These are phyloP conservation scores for Aphaenogaster rudis DNA, from an alignment of 1,140 invertebrate genomes.

Conservation along the genomic window DNA sequence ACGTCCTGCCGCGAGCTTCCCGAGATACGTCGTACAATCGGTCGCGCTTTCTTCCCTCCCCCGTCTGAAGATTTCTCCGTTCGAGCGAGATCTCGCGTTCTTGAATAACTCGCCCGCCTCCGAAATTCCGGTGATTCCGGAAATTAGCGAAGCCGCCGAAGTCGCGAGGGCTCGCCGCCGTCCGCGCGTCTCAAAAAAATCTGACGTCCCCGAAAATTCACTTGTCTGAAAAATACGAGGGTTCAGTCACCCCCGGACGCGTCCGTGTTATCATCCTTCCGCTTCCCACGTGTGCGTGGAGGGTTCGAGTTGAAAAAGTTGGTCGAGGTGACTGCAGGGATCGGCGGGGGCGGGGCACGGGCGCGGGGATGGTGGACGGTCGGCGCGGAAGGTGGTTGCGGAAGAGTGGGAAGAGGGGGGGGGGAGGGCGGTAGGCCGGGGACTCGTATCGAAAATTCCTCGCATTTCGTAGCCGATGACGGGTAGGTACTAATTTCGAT, in stretches of 20 bases:
- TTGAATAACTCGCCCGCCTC: background rate
- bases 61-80: background rate
- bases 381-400: constrained; percentile 6
- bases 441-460: constrained; percentile 72
- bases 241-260: constrained; percentile 70
- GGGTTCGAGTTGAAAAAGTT: constrained; percentile 59
- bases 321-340: constrained; percentile 43
- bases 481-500: constrained; percentile 75
- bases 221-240: constrained; percentile 56
- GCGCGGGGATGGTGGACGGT: constrained; percentile 20
- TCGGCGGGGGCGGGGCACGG: constrained; percentile 36
- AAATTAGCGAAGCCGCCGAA: background rate
- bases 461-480: constrained; percentile 68
- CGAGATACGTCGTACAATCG: background rate
- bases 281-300: constrained; percentile 69
- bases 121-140: background rate
- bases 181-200: constrained; percentile 1
- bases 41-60: background rate
- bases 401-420: background rate
- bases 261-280: constrained; percentile 68
- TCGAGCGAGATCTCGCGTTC: background rate
- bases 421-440: constrained; percentile 34
- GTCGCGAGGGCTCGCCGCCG: background rate
- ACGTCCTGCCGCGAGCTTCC: background rate
- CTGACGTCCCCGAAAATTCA: constrained; percentile 38